A percentile compares a stretch with the other conserved stretches of the same genome.
These are phyloP conservation scores for Protophormia terraenovae DNA, from an alignment of 2,888 invertebrate genomes.

Conservation along the genomic window DNA sequence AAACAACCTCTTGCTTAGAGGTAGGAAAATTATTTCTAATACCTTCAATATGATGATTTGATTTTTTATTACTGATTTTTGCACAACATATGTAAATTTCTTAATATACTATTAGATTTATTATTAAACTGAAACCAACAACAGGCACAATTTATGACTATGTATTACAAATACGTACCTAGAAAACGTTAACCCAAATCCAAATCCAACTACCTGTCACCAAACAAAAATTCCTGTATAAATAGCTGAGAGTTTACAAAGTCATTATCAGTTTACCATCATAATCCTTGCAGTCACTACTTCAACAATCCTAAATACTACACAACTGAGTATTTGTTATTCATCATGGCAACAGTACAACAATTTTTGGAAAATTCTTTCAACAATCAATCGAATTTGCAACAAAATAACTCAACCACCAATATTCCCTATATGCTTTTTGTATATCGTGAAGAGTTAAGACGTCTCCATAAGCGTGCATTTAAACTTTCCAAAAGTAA, in stretches of 20 bases:
- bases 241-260: neutral
- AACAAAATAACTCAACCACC: neutral
- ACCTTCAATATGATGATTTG: too few species aligned
- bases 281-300: neutral
- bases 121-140: too few species aligned
- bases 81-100: too few species aligned
- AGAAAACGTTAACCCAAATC: neutral
- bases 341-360: neutral
- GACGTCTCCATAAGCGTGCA: neutral
- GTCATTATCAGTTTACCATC: neutral
- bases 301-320: neutral
- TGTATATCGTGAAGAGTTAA: slow-evolving; percentile 37
- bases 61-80: too few species aligned
- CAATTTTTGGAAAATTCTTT: neutral
- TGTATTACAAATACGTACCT: neutral
- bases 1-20: too few species aligned
- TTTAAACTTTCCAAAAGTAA: slow-evolving; percentile 40
- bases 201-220: neutral
- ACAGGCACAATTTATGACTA: neutral
- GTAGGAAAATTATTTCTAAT: too few species aligned
- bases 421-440: slow-evolving; percentile 48
- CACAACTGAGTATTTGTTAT: too few species aligned
- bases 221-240: neutral
- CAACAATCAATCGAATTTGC: neutral
- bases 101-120: too few species aligned